These are phyloP conservation scores for Zaprionus nigranus DNA, from an alignment of 1,140 invertebrate species.

Conservation along the genomic window DNA sequence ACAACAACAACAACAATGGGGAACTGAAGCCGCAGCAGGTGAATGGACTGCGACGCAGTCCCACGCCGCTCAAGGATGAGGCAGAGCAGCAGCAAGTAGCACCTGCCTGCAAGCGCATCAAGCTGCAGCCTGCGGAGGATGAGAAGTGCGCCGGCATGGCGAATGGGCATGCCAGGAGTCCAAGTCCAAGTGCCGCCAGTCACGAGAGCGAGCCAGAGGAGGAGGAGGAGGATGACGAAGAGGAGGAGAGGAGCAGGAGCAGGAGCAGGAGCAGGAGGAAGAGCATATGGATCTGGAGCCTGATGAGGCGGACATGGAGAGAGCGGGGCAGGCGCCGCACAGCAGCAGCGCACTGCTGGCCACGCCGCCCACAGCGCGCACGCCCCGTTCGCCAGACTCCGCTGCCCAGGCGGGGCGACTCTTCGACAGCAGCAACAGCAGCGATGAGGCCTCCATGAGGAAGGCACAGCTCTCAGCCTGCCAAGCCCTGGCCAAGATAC, in stretches of 20 bases:
- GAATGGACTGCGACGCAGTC: slow-evolving; percentile 60
- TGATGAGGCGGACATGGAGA: slow-evolving; percentile 36
- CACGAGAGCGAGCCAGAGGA: slow-evolving; percentile 16
- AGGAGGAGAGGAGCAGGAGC: slow-evolving; percentile 19
- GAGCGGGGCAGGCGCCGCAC: slow-evolving; percentile 63
- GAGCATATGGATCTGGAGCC: slow-evolving; percentile 40
- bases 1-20: slow-evolving; percentile 47
- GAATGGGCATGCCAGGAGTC: slow-evolving; percentile 51
- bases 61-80: slow-evolving; percentile 56
- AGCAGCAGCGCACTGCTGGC: slow-evolving; percentile 64
- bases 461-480: slow-evolving; percentile 77
- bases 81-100: background rate
- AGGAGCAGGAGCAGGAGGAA: slow-evolving; percentile 8
- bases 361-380: slow-evolving; percentile 76
- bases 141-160: slow-evolving; percentile 1
- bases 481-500: slow-evolving; percentile 74
- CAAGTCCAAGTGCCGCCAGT: slow-evolving; percentile 37
- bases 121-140: slow-evolving; percentile 41
- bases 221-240: background rate
- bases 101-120: slow-evolving; percentile 58
- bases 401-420: slow-evolving; percentile 78
- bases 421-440: slow-evolving; percentile 82
- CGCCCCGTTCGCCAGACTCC: slow-evolving; percentile 75
- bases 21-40: slow-evolving; percentile 36
- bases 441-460: slow-evolving; percentile 76